phyloP scores from a whole-genome alignment of 2,797 vertebrate species.

The Sus cebifrons region DNA sequence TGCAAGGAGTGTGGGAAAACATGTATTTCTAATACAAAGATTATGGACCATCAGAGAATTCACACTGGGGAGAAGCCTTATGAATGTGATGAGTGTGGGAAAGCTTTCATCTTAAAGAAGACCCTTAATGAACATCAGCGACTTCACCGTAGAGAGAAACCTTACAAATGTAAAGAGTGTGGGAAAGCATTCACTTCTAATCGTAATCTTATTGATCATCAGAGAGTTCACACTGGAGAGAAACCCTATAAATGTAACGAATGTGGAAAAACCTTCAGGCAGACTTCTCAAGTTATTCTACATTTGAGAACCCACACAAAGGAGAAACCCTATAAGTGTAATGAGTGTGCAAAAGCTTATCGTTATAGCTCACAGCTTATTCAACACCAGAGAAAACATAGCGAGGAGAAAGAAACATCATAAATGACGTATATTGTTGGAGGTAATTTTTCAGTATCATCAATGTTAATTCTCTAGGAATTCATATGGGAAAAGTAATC shows the following conservation, averaged over 20 bases:
- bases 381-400: conserved; percentile 87
- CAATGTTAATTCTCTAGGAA: conserved; percentile 37
- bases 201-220: conserved; percentile 86
- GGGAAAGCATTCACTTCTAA: conserved; percentile 88
- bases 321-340: conserved; percentile 88
- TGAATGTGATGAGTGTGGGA: conserved; percentile 85
- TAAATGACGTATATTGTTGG: background rate
- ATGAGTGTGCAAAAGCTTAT: conserved; percentile 85
- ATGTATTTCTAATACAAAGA: conserved; percentile 84
- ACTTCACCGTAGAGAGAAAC: conserved; percentile 88
- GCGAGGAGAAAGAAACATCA: conserved; percentile 75
- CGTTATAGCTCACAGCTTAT: conserved; percentile 87
- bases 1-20: conserved; percentile 87
- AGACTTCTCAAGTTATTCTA: conserved; percentile 87
- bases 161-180: conserved; percentile 86
- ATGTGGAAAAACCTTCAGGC: conserved; percentile 88
- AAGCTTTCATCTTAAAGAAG: conserved; percentile 87
- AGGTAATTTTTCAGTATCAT: conserved; percentile 5
- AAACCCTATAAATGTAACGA: conserved; percentile 87
- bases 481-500: conserved; percentile 54
- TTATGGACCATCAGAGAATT: conserved; percentile 86
- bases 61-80: conserved; percentile 87
- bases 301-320: conserved; percentile 87
- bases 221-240: conserved; percentile 88
- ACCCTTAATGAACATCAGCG: conserved; percentile 86